Conservation (phyloP, 2,113 vertebrate genomes). For the Peromyscus leucopus region DNA sequence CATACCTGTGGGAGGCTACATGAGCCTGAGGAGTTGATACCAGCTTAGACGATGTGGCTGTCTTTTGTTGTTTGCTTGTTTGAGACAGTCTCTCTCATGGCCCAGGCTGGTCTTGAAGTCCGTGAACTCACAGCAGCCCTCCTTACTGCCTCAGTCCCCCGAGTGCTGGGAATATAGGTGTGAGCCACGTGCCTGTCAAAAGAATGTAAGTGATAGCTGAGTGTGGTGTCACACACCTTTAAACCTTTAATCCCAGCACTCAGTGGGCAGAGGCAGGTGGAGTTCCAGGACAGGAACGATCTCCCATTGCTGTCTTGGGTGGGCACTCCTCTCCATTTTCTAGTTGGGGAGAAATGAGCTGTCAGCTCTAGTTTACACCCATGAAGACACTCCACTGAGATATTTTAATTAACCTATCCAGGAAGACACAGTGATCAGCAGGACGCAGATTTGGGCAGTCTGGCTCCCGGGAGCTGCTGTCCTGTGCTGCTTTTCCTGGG, state of each 20-base stretch:
- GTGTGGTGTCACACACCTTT: background rate
- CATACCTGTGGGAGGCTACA: background rate
- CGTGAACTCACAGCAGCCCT: background rate
- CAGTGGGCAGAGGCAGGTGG: background rate
- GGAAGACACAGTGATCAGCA: background rate
- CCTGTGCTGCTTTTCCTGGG: background rate
- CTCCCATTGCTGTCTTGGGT: background rate
- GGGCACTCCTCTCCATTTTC: background rate
- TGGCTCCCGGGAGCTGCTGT: background rate
- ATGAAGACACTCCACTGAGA: background rate
- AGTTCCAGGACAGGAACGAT: background rate
- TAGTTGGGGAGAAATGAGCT: background rate
- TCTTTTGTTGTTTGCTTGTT: background rate
- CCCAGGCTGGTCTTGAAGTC: background rate
- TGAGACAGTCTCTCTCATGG: background rate
- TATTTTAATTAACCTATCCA: background rate
- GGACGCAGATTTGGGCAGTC: background rate
- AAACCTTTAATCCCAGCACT: background rate
- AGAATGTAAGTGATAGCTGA: background rate
- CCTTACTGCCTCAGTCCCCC: background rate
- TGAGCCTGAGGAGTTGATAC: background rate
- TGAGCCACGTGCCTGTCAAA: background rate
- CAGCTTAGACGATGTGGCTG: fast-evolving
- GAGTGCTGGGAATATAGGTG: background rate
- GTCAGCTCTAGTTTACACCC: background rate